Percentiles rank a stretch among this genome's conserved stretches.
These are phyloP conservation scores for Gouania willdenowi DNA, from an alignment of 2,797 vertebrate species.

Conservation along the genomic window DNA sequence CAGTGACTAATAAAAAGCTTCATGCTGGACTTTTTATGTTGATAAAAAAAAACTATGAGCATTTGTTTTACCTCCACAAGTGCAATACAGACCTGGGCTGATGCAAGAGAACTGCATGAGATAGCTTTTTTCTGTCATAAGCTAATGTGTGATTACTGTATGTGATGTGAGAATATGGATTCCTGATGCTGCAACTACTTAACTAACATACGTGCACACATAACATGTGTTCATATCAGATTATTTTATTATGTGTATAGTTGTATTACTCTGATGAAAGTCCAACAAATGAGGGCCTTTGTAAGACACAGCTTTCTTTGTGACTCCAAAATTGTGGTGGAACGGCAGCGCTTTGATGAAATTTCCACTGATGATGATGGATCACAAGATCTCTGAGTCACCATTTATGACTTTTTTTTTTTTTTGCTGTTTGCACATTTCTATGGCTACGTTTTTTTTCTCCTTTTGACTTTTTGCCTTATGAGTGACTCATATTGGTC, in stretches of 20 bases:
- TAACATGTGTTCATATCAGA: too few species aligned
- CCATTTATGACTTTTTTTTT: constrained; percentile 10
- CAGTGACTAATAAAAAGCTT: constrained; percentile 54
- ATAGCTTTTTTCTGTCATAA: constrained; percentile 13
- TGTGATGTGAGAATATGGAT: background rate
- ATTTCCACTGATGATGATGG: constrained; percentile 72
- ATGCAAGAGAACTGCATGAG: constrained; percentile 43
- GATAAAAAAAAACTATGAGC: constrained; percentile 25
- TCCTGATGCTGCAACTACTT: too few species aligned
- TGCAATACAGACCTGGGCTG: constrained; percentile 34
- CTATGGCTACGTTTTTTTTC: constrained; percentile 43
- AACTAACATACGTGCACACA: background rate
- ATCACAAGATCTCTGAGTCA: constrained; percentile 60
- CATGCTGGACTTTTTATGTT: constrained; percentile 40
- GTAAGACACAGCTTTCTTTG: constrained; percentile 17
- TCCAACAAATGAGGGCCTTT: constrained; percentile 32
- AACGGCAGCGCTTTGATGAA: constrained; percentile 38
- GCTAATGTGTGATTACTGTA: constrained; percentile 4
- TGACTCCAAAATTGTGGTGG: constrained; percentile 31
- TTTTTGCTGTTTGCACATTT: constrained; percentile 60
- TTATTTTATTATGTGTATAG: too few species aligned
- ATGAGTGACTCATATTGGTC: constrained; percentile 38
- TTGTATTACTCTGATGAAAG: constrained; percentile 17
- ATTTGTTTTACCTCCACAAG: constrained; percentile 22
- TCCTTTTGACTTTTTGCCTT: constrained; percentile 20